Evolutionary conservation across 2,797 vertebrate genomes (phyloP).

Genomic region (Poeciliopsis gracilis): DNA sequence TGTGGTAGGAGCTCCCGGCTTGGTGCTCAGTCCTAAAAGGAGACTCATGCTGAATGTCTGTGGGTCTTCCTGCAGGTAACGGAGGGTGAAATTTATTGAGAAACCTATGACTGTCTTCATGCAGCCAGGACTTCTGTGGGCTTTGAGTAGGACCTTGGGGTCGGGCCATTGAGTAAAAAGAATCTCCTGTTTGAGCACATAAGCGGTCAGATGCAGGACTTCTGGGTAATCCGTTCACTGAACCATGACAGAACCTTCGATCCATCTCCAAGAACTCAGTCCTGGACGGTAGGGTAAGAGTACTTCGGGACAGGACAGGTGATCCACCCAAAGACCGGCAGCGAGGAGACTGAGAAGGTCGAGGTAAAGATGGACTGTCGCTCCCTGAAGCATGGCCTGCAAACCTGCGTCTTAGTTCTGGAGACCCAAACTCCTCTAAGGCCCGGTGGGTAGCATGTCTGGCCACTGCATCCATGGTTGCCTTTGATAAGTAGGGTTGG

Average conservation of each 20-base stretch:
- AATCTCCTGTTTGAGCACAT: conserved; percentile 56
- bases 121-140: conserved; percentile 43
- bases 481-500: conserved; percentile 51
- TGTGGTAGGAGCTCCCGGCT: conserved; percentile 6
- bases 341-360: conserved; percentile 50
- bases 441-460: conserved; percentile 70
- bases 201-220: conserved; percentile 75
- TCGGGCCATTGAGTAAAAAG: conserved; percentile 7
- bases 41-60: conserved; percentile 75
- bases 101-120: conserved; percentile 54
- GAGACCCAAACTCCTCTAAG: conserved; percentile 78
- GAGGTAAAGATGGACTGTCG: conserved; percentile 41
- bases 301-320: conserved; percentile 59
- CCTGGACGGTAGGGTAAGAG: conserved; percentile 66
- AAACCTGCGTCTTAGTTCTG: conserved; percentile 62
- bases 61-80: conserved; percentile 74
- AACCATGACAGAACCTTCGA: too few species aligned
- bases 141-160: conserved; percentile 27
- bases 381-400: conserved; percentile 34
- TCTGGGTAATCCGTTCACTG: conserved; percentile 74
- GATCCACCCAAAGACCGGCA: conserved; percentile 75
- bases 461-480: conserved; percentile 59
- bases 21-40: conserved; percentile 34
- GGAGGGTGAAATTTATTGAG: conserved; percentile 57
- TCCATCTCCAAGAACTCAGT: too few species aligned